Conservation (phyloP, 2,113 vertebrate genomes). For the Eonycteris spelaea region DNA sequence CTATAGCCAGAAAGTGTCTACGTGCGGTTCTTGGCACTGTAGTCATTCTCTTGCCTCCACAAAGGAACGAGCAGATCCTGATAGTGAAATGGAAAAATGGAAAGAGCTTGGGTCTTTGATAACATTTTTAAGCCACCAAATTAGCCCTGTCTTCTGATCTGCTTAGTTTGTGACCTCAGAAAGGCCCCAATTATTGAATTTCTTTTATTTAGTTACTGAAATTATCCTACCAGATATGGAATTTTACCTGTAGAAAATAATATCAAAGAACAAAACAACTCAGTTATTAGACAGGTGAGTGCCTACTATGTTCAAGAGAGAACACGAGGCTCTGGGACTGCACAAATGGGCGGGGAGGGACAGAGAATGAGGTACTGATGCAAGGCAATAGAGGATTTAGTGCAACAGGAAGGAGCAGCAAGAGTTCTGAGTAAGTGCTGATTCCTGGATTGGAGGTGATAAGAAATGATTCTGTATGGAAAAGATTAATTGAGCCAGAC, state of each 20-base stretch:
- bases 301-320: neutral
- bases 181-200: neutral
- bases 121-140: neutral
- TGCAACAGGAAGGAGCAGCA: neutral
- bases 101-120: neutral
- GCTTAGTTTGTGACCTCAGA: neutral
- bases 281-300: neutral
- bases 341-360: neutral
- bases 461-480: neutral
- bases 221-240: neutral
- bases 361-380: neutral
- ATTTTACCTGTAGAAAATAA: conserved; percentile 19
- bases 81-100: neutral
- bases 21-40: neutral
- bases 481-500: neutral
- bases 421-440: neutral
- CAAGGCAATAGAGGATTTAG: neutral
- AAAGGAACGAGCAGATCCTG: neutral
- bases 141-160: neutral
- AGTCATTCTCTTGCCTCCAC: neutral
- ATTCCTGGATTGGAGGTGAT: neutral
- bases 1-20: neutral
- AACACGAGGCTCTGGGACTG: neutral
- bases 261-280: neutral
- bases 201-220: conserved; percentile 15